These are phyloP conservation scores for Trichomalopsis sarcophagae DNA, from an alignment of 1,140 invertebrate species.

Conservation along the genomic window DNA sequence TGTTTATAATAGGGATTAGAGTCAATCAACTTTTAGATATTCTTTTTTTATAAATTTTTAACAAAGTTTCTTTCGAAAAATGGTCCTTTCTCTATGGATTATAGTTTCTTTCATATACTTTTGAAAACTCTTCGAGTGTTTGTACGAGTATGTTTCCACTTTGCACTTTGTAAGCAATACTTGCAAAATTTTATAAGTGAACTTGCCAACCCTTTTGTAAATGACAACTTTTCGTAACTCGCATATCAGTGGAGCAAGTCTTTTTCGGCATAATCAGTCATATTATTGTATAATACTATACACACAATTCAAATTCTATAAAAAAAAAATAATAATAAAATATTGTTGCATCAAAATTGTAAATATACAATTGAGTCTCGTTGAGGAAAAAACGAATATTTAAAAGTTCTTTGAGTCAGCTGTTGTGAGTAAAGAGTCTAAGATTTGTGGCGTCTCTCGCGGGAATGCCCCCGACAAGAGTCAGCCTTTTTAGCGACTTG, in stretches of 20 bases:
- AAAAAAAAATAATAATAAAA: neutral
- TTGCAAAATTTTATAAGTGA: neutral
- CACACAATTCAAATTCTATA: neutral
- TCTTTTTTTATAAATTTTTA: slow-evolving; percentile 4
- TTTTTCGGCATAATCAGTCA: neutral
- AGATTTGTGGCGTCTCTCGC: neutral
- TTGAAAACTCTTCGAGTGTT: neutral
- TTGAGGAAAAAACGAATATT: slow-evolving; percentile 24
- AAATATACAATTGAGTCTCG: slow-evolving; percentile 3
- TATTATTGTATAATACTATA: too few species aligned
- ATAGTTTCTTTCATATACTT: neutral
- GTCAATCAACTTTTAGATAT: slow-evolving; percentile 36
- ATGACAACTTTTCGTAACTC: neutral
- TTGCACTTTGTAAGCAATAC: neutral
- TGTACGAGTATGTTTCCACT: neutral
- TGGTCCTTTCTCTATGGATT: neutral
- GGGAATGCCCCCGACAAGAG: neutral
- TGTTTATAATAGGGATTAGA: slow-evolving; percentile 28
- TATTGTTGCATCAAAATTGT: neutral
- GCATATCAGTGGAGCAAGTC: neutral
- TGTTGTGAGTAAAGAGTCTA: slow-evolving; percentile 23
- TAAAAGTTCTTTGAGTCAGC: slow-evolving; percentile 24
- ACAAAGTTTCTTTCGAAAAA: neutral
- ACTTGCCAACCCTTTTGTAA: neutral
- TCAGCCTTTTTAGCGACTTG: slow-evolving; percentile 16